These are phyloP conservation scores for Chionodraco myersi DNA, from an alignment of 2,113 vertebrate species.

Conservation along the genomic window DNA sequence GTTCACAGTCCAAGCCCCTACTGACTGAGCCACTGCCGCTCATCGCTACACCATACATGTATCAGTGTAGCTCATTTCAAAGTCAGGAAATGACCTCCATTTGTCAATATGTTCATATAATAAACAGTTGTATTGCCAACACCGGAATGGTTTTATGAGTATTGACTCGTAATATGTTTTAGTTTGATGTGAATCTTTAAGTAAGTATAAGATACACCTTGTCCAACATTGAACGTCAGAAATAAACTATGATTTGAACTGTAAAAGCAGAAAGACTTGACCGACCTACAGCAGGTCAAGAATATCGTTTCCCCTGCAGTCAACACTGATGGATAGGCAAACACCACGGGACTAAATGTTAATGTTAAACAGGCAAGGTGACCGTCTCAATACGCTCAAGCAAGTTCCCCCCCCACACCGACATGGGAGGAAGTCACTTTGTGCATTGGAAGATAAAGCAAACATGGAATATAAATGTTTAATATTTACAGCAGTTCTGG, in stretches of 20 bases:
- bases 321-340: conserved; percentile 55
- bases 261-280: too few species aligned
- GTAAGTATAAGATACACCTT: neutral
- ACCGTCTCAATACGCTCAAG: conserved; percentile 4
- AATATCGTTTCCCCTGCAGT: conserved; percentile 27
- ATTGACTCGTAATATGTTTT: neutral
- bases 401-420: neutral
- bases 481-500: neutral
- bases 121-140: neutral
- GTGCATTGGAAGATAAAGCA: conserved; percentile 1
- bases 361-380: conserved; percentile 61
- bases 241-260: conserved; percentile 3
- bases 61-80: neutral
- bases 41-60: neutral
- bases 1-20: too few species aligned
- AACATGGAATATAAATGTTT: neutral
- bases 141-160: neutral
- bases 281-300: conserved; percentile 11
- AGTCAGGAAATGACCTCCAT: neutral
- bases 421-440: conserved; percentile 2
- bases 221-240: neutral
- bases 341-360: conserved; percentile 60
- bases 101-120: neutral
- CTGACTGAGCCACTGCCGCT: too few species aligned
- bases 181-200: neutral